Base-by-base conservation (phyloP, 2,797 vertebrate species). In the Fundulus diaphanus region DNA sequence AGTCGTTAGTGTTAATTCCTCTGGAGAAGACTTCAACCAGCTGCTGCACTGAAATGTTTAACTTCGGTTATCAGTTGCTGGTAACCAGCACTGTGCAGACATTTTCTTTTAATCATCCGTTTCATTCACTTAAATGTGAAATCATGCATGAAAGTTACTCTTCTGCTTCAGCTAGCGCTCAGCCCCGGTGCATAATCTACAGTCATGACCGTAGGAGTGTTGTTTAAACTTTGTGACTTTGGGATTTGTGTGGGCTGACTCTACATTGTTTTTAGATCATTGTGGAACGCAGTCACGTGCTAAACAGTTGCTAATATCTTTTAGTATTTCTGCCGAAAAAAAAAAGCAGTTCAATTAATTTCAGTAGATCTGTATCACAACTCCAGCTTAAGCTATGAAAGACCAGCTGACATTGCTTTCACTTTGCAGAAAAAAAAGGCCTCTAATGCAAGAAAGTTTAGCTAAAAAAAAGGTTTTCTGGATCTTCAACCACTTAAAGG, bases 121-220 rank as follows among this genome's bases (percentile, higher is more conserved):
- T 65, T 65, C 37, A 42, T 42, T 65, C 5, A 65, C 24, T 65
- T 40, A 65, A 40, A 65, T 65, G 61, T 40, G 35, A 40, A 65
- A 24, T 2, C 11, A 40, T 24, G 37, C 5, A 15, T 42, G 40
- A 40, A 65, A 40, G 61, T 65, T 40, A 15, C 35, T 15, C 35
- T 65, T 65, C 61, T 65, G 61, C 35, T 22, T 51, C 20, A 51
- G 5, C 20, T 51, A 7, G 61, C 37, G 40, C 5, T 22, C 33
- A 65, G 1, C 18, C 2, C 8, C 18, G 22, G 61, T 13, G 33
- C 61, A 13, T 61, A 31, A 59, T 59, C 18, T 59, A 33, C 31
- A 20, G 16, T 59, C 29, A 48, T 48, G 46, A 2, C 46, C 46
- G 20, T 16, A 59, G 20, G 33, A 5, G 11, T 42, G 40, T 33